These are phyloP conservation scores for Vulpes vulpes DNA, from an alignment of 2,113 vertebrate genomes.

Conservation along the genomic window DNA sequence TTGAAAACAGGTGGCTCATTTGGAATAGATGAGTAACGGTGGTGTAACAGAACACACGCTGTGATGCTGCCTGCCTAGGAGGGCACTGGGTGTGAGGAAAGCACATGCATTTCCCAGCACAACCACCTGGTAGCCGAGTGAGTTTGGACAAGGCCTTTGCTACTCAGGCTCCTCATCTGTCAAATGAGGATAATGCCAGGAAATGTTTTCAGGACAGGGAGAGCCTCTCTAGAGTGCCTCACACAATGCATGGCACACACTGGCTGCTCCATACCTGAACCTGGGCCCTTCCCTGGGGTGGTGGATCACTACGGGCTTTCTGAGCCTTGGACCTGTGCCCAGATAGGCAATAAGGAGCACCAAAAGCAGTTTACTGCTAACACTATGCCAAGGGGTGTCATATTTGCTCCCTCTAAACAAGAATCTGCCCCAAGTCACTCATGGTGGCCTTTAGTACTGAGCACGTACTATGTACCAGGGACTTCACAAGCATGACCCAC, in stretches of 20 bases:
- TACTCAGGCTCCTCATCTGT: background rate
- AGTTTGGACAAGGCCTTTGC: background rate
- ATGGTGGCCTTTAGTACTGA: background rate
- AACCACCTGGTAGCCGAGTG: background rate
- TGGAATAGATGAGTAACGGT: slow-evolving; percentile 8
- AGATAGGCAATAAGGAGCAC: background rate
- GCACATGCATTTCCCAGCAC: background rate
- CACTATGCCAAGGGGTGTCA: background rate
- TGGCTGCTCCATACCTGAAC: background rate
- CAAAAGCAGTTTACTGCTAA: background rate
- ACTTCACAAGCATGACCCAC: background rate
- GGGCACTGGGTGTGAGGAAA: background rate
- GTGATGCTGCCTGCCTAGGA: background rate
- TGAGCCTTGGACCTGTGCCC: background rate
- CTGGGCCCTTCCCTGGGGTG: background rate
- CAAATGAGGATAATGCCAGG: background rate
- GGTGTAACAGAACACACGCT: background rate
- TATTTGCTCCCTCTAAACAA: slow-evolving; percentile 17
- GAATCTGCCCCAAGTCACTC: background rate
- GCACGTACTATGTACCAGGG: background rate
- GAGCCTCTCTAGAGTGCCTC: background rate
- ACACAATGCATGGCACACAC: background rate
- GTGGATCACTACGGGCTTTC: background rate
- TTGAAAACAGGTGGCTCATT: slow-evolving; percentile 61
- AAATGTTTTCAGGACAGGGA: background rate